Evolutionary conservation across 2,113 vertebrate species (phyloP).

Genomic region (Petrocephalus microphthalmus): DNA sequence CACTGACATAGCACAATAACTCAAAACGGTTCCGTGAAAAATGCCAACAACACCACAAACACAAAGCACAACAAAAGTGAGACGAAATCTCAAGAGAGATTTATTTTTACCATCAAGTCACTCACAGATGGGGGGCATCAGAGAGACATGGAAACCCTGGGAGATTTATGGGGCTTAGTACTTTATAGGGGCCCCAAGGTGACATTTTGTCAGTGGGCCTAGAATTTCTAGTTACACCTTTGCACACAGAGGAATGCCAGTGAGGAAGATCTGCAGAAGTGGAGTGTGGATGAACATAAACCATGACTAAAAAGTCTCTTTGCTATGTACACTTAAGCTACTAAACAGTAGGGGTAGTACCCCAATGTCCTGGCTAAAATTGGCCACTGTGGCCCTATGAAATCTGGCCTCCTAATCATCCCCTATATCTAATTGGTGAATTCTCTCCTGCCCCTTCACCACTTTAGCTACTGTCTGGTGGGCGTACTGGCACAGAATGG

Average conservation of each 20-base stretch:
- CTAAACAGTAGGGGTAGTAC: not conserved
- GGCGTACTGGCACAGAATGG: no score
- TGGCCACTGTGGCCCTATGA: no score
- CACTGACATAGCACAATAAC: not conserved
- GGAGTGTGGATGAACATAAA: not conserved
- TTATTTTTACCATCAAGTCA: not conserved
- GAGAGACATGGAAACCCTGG: not conserved
- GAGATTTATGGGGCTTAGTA: not conserved
- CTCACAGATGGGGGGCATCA: not conserved
- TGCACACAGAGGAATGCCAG: not conserved
- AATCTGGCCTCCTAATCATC: no score
- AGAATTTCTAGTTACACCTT: not conserved
- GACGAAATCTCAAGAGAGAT: not conserved
- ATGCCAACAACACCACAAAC: not conserved
- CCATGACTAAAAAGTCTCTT: not conserved
- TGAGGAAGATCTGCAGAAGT: not conserved
- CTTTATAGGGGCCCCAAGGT: not conserved
- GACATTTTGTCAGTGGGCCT: not conserved
- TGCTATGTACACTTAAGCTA: not conserved
- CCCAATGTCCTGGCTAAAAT: no score
- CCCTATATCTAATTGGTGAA: no score
- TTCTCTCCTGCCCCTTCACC: no score
- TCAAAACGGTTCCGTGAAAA: no score
- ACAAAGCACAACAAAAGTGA: not conserved
- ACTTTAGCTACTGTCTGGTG: no score